Base-by-base conservation (phyloP, 2,797 vertebrate genomes). In the Phoeniculus purpureus region DNA sequence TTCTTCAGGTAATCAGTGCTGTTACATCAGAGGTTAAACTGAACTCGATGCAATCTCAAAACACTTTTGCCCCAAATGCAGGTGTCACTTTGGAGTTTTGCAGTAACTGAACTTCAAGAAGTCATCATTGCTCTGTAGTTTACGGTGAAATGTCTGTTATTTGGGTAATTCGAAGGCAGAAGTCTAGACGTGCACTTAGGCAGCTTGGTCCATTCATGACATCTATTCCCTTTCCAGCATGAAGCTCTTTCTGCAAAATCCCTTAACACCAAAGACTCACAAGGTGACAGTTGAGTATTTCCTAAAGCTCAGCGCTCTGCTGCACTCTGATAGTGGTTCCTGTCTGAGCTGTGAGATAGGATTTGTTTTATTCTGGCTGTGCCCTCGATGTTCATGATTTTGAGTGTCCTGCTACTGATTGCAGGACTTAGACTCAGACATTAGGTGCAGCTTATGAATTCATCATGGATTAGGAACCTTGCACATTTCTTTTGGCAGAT, bases 21-120 rank as follows among this genome's bases (percentile, higher is more conserved):
- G 5, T 66, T 87, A 13, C 10, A 10, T 75, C 74, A 77, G 76
- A 88, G 85, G 89, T 94, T 87, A 94, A 95, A 85, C 72, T 73
- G 40, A 92, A 60, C 31, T 26, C 85, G 76, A 37, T 68, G 54
- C 59, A 60, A 66, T 15, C 31, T 59, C 31, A 31, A 20, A 80
- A 70, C 21, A 14, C 27, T 32, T 47, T 4, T 29, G 7, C 20
- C 5, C 1, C 18, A 15, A 23, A 48, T 75, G 25, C 20, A 8
- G 15, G 23, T 11, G 4, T 67, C 40, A 22, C 27, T 66, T 85
- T 45, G 40, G 21, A 6, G 1, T 76, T 79, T 26, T 32, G 31
- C 29, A 26, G 34, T 55, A 64, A 43, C 0, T 43, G n/a, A 51
- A 19, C 47, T 78, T 87, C n/a, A 55, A 85, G 50, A 15, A 45